phyloP scores from a whole-genome alignment of 2,888 invertebrate genomes.

The Drosophila bunnanda region DNA sequence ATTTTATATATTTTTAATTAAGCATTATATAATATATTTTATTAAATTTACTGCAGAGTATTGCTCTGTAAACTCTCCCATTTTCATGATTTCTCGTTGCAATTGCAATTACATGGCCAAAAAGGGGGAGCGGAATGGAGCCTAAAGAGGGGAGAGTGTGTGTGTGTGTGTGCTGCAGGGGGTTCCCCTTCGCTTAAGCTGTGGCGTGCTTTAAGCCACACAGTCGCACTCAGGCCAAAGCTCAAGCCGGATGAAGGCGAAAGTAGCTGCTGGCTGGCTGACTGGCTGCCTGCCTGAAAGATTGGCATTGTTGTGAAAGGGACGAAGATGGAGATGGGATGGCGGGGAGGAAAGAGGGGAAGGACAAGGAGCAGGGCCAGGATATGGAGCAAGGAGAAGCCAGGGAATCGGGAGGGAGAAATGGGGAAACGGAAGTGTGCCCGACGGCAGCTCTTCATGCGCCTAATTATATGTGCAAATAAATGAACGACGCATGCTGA shows the following conservation, averaged over 20 bases:
- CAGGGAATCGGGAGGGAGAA: background rate
- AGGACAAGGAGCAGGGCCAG: background rate
- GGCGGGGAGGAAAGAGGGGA: background rate
- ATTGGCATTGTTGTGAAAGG: constrained; percentile 28
- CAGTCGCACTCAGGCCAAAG: constrained; percentile 24
- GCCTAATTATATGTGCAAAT: constrained; percentile 81
- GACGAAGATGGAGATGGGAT: background rate
- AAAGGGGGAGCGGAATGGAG: background rate
- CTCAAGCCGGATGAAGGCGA: constrained; percentile 33
- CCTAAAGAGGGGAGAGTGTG: constrained; percentile 2
- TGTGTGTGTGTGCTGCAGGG: constrained; percentile 4
- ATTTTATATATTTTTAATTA: background rate
- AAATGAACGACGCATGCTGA: constrained; percentile 73
- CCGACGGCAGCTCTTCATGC: constrained; percentile 69
- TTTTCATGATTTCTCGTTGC: constrained; percentile 16
- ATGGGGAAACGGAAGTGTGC: constrained; percentile 57
- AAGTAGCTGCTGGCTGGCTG: constrained; percentile 25
- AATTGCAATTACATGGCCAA: constrained; percentile 13
- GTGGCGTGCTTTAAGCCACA: constrained; percentile 46
- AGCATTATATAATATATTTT: background rate
- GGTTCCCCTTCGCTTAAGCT: constrained; percentile 35
- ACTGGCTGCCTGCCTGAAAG: constrained; percentile 6
- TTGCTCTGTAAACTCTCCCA: background rate
- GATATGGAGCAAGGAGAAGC: background rate
- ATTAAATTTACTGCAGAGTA: background rate